Percentiles rank a stretch among this genome's conserved stretches.
Conservation (phyloP, 1,140 invertebrate genomes). For the Pseudomyrmex concolor region DNA sequence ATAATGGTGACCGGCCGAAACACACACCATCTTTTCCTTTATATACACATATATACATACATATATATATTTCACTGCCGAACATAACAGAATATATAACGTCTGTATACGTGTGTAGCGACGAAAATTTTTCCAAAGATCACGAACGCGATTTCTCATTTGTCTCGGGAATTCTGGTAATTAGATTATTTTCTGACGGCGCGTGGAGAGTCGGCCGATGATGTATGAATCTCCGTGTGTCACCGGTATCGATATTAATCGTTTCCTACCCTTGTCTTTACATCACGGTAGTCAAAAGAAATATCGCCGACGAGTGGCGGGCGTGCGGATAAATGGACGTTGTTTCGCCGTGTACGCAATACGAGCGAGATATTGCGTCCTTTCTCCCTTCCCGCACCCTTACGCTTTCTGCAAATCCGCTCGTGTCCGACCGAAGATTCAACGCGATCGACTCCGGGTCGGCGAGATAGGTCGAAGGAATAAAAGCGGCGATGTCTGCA, state of each 20-base stretch:
- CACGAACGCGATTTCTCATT: slow-evolving; percentile 33
- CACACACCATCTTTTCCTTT: too few species aligned
- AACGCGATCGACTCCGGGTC: slow-evolving; percentile 7
- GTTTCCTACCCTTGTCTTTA: slow-evolving; percentile 7
- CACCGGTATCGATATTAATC: slow-evolving; percentile 62
- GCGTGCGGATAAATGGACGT: slow-evolving; percentile 36
- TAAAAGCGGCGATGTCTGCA: slow-evolving; percentile 1
- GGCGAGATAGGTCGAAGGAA: slow-evolving; percentile 27
- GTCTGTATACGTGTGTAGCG: neutral
- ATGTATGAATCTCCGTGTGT: slow-evolving; percentile 54
- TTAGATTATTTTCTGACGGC: slow-evolving; percentile 58
- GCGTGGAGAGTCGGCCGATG: slow-evolving; percentile 47
- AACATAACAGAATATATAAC: neutral
- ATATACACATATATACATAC: too few species aligned
- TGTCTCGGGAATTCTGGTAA: slow-evolving; percentile 53
- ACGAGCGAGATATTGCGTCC: neutral
- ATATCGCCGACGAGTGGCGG: slow-evolving; percentile 33
- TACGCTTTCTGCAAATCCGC: slow-evolving; percentile 51
- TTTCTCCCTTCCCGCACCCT: neutral
- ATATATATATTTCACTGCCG: too few species aligned
- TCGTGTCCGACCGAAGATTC: slow-evolving; percentile 1
- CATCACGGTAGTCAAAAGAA: slow-evolving; percentile 31
- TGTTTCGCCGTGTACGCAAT: slow-evolving; percentile 3
- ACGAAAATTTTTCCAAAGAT: too few species aligned
- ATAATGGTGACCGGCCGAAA: neutral